Base-by-base conservation (phyloP, 2,113 vertebrate species). In the Cryptomyrus ogoouensis region DNA sequence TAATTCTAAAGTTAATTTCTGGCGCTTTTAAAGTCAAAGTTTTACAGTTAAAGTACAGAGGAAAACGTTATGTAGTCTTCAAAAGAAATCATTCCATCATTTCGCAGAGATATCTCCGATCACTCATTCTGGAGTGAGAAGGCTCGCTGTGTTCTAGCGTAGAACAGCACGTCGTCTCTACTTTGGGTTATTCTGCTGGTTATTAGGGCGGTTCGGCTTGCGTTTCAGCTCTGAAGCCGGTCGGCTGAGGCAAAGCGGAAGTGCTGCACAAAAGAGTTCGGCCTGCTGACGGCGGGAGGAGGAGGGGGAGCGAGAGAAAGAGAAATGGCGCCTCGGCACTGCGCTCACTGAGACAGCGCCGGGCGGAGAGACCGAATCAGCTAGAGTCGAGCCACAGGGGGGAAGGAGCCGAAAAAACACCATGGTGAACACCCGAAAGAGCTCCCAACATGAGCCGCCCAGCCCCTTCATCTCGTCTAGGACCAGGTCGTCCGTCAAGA, bases 381-480 rank as follows among this genome's bases (percentile, higher is more conserved):
- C 90, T 88, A 93, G 91, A 92, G 91, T 44, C 89, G 84, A 86
- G 46, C 3, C 62, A 10, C 62, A 70, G 62, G 62, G 74, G 35
- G 31, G 35, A 80, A 39, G 74, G 88, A 92, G 84, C 89, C 91
- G 90, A 89, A 90, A 85, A 88, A 53, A 91, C 93, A 94, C 90
- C 96, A 98, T 99, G 97, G 97, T 98, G 96, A 97, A 97, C 94
- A 98, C 97, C 88, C 96, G 97, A 94, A 97, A 97, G 94, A 97
- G 96, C 95, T 95, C 97, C 9, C 95, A 95, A 94, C 92, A 91
- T 7, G 91, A 91, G 66, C 5, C 93, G 52, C 92, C 62, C 91
- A 94, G 95, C 88, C 96, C 96, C 93, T 98, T 97, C 95, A 98
- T 99, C 95, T 99, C 98, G 77, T 97, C 97, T 88, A 96, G 97